Evolutionary conservation across 2,888 invertebrate species (phyloP).

Genomic region (Sinotaia quadrata): DNA sequence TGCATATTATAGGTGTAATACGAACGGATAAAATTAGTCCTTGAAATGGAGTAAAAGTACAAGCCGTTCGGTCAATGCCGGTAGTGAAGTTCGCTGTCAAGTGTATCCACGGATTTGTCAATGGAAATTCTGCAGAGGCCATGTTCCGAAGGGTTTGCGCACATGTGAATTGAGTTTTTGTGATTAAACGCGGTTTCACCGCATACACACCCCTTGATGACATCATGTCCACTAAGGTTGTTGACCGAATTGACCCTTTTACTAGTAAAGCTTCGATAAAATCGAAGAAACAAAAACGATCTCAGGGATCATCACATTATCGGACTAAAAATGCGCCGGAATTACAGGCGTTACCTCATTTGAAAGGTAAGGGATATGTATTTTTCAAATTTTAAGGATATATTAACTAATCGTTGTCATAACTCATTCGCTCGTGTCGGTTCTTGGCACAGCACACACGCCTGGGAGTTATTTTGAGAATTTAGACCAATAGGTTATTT

Average conservation of each 20-base stretch:
- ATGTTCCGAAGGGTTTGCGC: slow-evolving; percentile 34
- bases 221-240: slow-evolving; percentile 77
- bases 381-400: no score
- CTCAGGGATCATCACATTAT: slow-evolving; percentile 98
- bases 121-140: slow-evolving; percentile 36
- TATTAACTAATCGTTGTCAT: no score
- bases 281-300: slow-evolving; percentile 98
- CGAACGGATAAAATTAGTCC: slow-evolving; percentile 10
- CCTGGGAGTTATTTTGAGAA: slow-evolving; percentile 31
- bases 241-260: slow-evolving; percentile 99
- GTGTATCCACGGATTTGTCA: slow-evolving; percentile 47
- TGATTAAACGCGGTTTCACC: slow-evolving; percentile 35
- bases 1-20: slow-evolving; percentile 16
- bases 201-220: slow-evolving; percentile 25
- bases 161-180: slow-evolving; percentile 36
- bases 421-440: no score
- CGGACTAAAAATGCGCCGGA: slow-evolving; percentile 98
- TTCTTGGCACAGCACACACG: slow-evolving; percentile 24
- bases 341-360: slow-evolving; percentile 92
- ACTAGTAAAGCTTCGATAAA: slow-evolving; percentile 92
- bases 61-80: slow-evolving; percentile 18
- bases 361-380: slow-evolving; percentile 84
- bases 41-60: slow-evolving; percentile 23
- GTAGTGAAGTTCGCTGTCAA: slow-evolving; percentile 36
- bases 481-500: slow-evolving; percentile 21